Evolutionary conservation across 2,888 invertebrate species (phyloP).

Genomic region (Neoascia interrupta): DNA sequence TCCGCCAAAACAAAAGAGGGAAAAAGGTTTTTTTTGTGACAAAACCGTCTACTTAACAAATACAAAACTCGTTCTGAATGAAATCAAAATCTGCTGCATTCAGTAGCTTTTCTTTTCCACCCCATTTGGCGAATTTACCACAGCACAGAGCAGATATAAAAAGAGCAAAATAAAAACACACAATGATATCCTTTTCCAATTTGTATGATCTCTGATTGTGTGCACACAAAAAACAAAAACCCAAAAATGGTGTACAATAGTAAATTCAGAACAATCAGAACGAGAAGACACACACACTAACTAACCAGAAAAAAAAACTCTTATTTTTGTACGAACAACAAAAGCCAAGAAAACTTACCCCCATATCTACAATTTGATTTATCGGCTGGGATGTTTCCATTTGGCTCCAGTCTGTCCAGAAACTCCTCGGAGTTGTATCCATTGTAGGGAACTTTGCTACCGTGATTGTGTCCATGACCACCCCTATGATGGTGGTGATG

Average conservation of each 20-base stretch:
- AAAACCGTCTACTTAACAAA: background rate
- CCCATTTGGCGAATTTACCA: background rate
- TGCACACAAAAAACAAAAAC: constrained; percentile 18
- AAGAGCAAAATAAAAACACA: background rate
- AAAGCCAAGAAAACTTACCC: constrained; percentile 78
- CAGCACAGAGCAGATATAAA: constrained; percentile 1
- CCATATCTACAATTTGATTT: constrained; percentile 88
- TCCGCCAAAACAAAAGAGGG: background rate
- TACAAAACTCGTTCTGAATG: constrained; percentile 20
- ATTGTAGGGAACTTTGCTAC: constrained; percentile 92
- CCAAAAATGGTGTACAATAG: constrained; percentile 9
- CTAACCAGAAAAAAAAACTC: constrained; percentile 6
- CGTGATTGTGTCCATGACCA: constrained; percentile 80
- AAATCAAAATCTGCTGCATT: constrained; percentile 59
- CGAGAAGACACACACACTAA: background rate
- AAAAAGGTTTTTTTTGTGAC: too few relatives aligned
- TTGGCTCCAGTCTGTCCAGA: constrained; percentile 94
- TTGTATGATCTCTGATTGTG: constrained; percentile 62
- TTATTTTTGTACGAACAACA: background rate
- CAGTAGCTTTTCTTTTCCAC: background rate
- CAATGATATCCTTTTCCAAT: constrained; percentile 52
- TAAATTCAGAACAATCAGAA: background rate
- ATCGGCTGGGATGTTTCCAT: constrained; percentile 94
- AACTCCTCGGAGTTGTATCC: constrained; percentile 95
- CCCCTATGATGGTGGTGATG: constrained; percentile 82